A percentile compares a stretch with the other conserved stretches of the same genome.
Conservation (phyloP, 2,113 vertebrate species). For the Genyomyrus donnyi region DNA sequence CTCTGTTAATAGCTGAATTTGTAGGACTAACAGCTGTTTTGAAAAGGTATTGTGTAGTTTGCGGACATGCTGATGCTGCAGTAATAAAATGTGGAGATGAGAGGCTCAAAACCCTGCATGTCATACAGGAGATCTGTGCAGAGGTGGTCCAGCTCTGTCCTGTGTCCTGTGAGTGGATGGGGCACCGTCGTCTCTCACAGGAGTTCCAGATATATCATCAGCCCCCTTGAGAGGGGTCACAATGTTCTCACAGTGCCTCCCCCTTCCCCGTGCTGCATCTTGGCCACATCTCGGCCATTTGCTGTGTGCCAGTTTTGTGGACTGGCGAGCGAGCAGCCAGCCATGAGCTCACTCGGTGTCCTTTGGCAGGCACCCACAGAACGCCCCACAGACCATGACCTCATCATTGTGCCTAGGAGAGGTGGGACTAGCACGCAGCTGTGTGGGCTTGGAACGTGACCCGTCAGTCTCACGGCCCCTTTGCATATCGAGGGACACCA, state of each 20-base stretch:
- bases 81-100: background rate
- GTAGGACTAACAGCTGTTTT: background rate
- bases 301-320: slow-evolving; percentile 19
- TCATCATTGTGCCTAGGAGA: slow-evolving; percentile 33
- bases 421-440: slow-evolving; percentile 14
- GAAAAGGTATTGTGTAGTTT: background rate
- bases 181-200: background rate
- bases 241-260: background rate
- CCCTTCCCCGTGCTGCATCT: background rate
- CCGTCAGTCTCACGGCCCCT: background rate
- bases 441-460: background rate
- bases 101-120: background rate
- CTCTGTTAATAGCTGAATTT: background rate
- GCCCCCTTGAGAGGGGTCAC: background rate
- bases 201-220: background rate
- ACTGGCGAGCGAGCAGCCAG: slow-evolving; percentile 10
- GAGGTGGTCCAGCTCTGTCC: background rate
- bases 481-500: background rate
- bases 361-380: slow-evolving; percentile 18
- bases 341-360: slow-evolving; percentile 35
- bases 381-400: slow-evolving; percentile 31
- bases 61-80: background rate
- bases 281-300: background rate
- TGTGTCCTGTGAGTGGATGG: background rate
- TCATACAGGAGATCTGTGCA: background rate